Percentiles rank a stretch among this genome's conserved stretches.
Evolutionary conservation across 2,888 invertebrate species (phyloP).

Genomic region (Panzeria rudis): DNA sequence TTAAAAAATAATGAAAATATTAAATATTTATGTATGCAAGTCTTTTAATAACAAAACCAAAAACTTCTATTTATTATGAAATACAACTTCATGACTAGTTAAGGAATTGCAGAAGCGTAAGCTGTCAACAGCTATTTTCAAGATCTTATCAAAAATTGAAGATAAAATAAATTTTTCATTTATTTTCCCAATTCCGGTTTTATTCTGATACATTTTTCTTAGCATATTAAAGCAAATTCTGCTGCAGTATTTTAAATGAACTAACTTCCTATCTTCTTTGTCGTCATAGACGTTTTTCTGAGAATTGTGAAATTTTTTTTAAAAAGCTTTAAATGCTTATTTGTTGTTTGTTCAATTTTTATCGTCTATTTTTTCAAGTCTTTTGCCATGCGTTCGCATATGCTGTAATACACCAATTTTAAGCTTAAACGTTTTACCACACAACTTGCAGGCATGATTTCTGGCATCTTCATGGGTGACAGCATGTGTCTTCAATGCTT

Average conservation of each 20-base stretch:
- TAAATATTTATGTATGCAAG: too few relatives aligned
- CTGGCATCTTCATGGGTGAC: slow-evolving; percentile 67
- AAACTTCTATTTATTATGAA: not conserved
- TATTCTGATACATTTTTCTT: too few relatives aligned
- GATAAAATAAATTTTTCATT: not conserved
- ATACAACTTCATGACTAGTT: not conserved
- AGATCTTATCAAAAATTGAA: not conserved
- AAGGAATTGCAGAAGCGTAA: too few relatives aligned
- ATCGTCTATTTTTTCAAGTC: slow-evolving; percentile 44
- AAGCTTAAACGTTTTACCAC: slow-evolving; percentile 66
- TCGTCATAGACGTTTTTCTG: not conserved
- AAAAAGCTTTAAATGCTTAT: too few relatives aligned
- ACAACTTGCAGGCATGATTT: slow-evolving; percentile 66
- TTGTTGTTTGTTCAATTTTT: slow-evolving; percentile 18
- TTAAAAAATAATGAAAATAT: too few relatives aligned
- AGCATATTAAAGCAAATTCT: not conserved
- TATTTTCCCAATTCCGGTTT: not conserved
- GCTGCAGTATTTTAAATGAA: not conserved
- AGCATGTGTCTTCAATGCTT: slow-evolving; percentile 64
- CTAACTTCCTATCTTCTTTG: too few relatives aligned
- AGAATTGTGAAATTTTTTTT: too few relatives aligned
- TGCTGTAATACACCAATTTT: slow-evolving; percentile 65
- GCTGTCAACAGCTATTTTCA: too few relatives aligned
- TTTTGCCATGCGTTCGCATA: slow-evolving; percentile 62
- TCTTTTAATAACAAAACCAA: not conserved